Base-by-base conservation (phyloP, 2,113 vertebrate species). In the Chaetodon auriga region DNA sequence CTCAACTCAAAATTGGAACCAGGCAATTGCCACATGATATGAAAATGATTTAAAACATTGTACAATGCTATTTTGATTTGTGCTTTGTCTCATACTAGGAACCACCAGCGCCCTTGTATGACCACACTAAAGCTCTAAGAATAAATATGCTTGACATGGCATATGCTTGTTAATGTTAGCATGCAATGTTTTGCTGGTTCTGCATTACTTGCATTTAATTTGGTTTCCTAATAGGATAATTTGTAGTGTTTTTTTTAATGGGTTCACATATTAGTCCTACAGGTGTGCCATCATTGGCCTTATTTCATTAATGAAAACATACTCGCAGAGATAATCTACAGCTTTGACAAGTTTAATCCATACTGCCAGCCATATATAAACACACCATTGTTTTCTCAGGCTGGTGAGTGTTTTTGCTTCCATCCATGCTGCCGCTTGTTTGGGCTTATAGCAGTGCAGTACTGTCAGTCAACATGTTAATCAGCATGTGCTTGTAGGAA, bases 21-120 rank as follows among this genome's bases (percentile, higher is more conserved):
- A 45, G 41, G 45, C 30, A 5, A 16, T 23, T 16, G n/a, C 38
- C 43, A 38, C 45, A 43, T 71, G 46, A 51, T 54, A 5, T 87
- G 48, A 82, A 78, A 80, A 80, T 65, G 36, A 83, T 78, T 81
- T 43, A 23, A 57, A 51, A 35, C 43, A 72, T 70, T 54, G 25
- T 46, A 30, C n/a, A 38, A 25, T 38, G 36, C 18, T 23, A 72
- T 79, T 75, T 77, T 54, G 48, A 75, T 65, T 65, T 19, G 14
- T 71, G 49, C 78, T 85, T 87, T 84, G 86, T 91, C 88, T 83
- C 90, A 83, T 83, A 18, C 88, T 72, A 25, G 78, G 62, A 82
- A 55, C 85, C 70, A 41, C 78, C 80, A 80, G 54, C 25, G 7
- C n/a, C 19, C 19, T 64, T 74, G 84, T 71, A 75, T 80, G 81